Evolutionary conservation across 2,113 vertebrate genomes (phyloP), one percentile per base, ranked within the genome.

Genomic region (Oceanites oceanicus): DNA sequence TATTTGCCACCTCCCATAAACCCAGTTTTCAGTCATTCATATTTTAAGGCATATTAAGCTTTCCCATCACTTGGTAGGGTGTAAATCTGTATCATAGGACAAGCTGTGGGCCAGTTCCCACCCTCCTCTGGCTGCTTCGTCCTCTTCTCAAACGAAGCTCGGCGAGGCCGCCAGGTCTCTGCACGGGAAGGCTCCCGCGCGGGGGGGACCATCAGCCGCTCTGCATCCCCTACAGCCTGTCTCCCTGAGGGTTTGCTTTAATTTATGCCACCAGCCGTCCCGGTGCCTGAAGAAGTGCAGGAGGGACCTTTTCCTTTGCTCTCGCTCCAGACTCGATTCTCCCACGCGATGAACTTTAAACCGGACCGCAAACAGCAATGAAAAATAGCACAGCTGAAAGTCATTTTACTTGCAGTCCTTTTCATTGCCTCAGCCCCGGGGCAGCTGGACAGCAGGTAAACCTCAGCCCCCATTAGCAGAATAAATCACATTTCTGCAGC

Each of bases 211-310:
- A 44, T n/a, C 50, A 49, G 40, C 20, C 10, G 2, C 58, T 40
- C 49, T 10, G 36, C 71, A 23, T 27, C 73, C 22, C n/a, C 70
- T 9, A 4, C 22, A 2, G 38, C 38, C 38, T 9, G n/a, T 13
- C 65, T 29, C 55, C 53, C 53, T 0, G 4, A 34, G 38, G 42
- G 1, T 26, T 13, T 32, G 26, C 38, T 38, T 2, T 5, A 1
- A 2, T 44, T 61, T 3, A 3, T 21, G 1, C 23, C 86, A 11
- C 5, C 47, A 13, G 72, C 68, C 29, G 2, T 7, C 10, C 26
- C 0, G 0, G 58, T 3, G 53, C 2, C 2, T 8, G 38, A 10
- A 30, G 68, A 5, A 13, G 9, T 1, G 10, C 8, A 8, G 7
- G n/a, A 15, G 19, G 44, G 7, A 8, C 27, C 42, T 70, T 49